Evolutionary conservation across 2,888 invertebrate species (phyloP), one percentile per base, ranked within the genome.

Genomic region (Cerastis leucographa): DNA sequence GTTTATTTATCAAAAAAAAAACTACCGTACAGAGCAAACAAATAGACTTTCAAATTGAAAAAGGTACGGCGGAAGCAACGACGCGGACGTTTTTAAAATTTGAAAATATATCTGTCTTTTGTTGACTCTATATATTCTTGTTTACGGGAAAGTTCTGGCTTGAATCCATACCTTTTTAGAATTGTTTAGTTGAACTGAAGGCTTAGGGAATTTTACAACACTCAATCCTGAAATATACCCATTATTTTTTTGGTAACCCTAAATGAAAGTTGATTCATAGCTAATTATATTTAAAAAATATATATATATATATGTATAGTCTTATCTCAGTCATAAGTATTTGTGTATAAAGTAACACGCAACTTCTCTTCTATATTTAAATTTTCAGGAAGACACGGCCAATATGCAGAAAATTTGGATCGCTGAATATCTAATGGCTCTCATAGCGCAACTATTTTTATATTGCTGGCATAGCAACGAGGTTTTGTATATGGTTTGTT

Each of bases 401-500:
- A 90, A 81, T 44, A 93, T 95, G 93, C 94, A 95, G 78, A 90
- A 92, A 56, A 89, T 95, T 71, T 95, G 95, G 94, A 94, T 96
- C 40, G 91, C 95, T 6, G 96, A 96, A 86, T 97, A 96, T 85
- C 86, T 96, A 1, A 76, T 94, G 49, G 96, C 96, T 1, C 91
- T 96, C 29, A 93, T 97, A 64, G 93, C 95, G 1, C 97, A 97
- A 88, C 89, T 97, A 49, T 96, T 96, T 74, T 79, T 97, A 11
- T 97, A 96, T 85, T 97, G 96, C 83, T 97, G 97, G 97, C 96
- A 97, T 83, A 93, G 95, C 83, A 96, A 95, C 85, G 93, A 94
- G 84, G 94, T 97, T 4, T 89, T 94, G 2, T 81, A 89, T 59
- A 94, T 93, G 94, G 97, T 96, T 81, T 49, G 90, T 67, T 44